These are phyloP conservation scores for Cheiracanthium punctorium DNA, from an alignment of 2,888 invertebrate species.

Conservation along the genomic window DNA sequence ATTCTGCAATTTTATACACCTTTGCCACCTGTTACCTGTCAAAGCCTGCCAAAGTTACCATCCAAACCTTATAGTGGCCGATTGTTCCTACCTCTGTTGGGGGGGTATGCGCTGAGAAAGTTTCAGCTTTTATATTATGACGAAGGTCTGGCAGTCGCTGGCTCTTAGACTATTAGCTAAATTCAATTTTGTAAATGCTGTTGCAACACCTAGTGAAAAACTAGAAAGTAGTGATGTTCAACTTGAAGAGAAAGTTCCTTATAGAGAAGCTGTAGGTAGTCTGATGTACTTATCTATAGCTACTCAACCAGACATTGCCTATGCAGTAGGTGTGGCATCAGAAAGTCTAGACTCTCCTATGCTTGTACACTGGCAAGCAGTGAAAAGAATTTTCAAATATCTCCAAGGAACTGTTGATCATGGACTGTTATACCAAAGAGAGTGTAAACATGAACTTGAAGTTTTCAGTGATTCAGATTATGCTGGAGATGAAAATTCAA, in stretches of 20 bases:
- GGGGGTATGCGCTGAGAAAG: too few species aligned
- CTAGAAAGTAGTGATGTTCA: background rate
- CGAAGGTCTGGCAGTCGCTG: too few species aligned
- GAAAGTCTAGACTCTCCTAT: background rate
- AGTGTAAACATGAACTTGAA: background rate
- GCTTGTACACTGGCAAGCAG: background rate
- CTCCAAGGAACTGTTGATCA: background rate
- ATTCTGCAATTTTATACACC: too few species aligned
- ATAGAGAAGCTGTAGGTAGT: background rate
- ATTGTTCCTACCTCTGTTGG: too few species aligned
- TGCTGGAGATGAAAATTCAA: slow-evolving; percentile 32
- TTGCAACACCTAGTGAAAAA: background rate
- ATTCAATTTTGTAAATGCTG: background rate
- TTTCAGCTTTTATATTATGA: too few species aligned
- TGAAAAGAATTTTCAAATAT: slow-evolving; percentile 6
- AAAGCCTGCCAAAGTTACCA: too few species aligned
- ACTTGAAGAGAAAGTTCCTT: background rate
- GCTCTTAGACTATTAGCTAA: too few species aligned
- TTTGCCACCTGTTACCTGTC: too few species aligned
- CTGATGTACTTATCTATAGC: background rate
- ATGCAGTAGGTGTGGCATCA: background rate
- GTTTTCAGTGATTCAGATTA: slow-evolving; percentile 40
- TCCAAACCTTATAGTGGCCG: too few species aligned
- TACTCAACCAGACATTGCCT: background rate
- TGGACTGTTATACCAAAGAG: background rate